phyloP scores from a whole-genome alignment of 2,888 invertebrate genomes.

The Tipula helvola region DNA sequence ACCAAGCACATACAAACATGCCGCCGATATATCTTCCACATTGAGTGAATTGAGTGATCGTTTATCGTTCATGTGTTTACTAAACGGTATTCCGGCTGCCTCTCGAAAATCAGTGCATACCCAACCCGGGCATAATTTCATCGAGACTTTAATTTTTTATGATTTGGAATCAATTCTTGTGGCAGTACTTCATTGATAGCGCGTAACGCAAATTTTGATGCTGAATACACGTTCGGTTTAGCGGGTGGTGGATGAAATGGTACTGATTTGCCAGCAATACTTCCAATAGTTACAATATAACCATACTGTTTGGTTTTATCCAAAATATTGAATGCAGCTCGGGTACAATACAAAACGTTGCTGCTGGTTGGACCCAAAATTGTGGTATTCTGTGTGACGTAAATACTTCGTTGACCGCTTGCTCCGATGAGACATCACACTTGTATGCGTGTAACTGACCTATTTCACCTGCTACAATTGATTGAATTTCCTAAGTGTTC shows the following conservation, averaged over 20 bases:
- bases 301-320: too few relatives aligned
- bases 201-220: conserved; percentile 27
- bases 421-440: conserved; percentile 41
- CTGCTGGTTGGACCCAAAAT: too few relatives aligned
- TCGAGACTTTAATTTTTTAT: neutral
- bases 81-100: neutral
- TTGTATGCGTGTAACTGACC: conserved; percentile 24
- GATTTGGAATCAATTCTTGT: conserved; percentile 24
- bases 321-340: too few relatives aligned
- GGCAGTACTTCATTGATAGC: conserved; percentile 27
- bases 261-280: too few relatives aligned
- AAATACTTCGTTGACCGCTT: conserved; percentile 41
- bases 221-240: conserved; percentile 20
- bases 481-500: neutral
- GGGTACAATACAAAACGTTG: too few relatives aligned
- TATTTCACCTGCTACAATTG: conserved; percentile 17
- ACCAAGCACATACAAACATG: neutral
- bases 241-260: too few relatives aligned
- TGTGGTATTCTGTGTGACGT: too few relatives aligned
- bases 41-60: neutral
- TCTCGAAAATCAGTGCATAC: neutral
- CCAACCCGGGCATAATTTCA: neutral
- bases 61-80: neutral
- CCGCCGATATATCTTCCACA: neutral
- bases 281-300: too few relatives aligned